These are phyloP conservation scores for Pandion haliaetus DNA, from an alignment of 2,113 vertebrate genomes.

Conservation along the genomic window DNA sequence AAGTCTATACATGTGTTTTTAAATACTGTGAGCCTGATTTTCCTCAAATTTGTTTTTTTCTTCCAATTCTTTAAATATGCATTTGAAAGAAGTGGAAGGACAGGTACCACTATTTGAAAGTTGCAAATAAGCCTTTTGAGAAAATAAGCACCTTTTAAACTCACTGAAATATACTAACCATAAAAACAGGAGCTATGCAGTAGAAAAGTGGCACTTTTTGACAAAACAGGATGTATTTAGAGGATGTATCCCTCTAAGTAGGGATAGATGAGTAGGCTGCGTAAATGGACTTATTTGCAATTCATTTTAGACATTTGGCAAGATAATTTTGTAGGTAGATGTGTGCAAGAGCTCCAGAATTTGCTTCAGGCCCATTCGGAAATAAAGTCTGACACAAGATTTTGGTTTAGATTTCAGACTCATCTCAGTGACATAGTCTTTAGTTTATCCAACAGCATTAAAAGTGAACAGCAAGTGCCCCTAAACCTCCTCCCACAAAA, in stretches of 20 bases:
- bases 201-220: background rate
- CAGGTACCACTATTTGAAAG: background rate
- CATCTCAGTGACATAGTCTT: background rate
- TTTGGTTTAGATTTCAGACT: constrained; percentile 4
- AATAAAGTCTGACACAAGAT: background rate
- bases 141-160: background rate
- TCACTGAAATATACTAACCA: background rate
- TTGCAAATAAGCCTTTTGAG: background rate
- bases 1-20: background rate
- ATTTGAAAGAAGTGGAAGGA: background rate
- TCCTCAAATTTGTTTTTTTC: background rate
- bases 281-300: background rate
- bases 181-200: background rate
- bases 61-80: background rate
- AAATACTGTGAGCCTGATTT: background rate
- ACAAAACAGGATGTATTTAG: background rate
- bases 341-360: background rate
- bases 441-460: background rate
- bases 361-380: background rate
- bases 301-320: background rate
- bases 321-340: background rate
- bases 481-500: background rate
- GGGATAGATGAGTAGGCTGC: background rate
- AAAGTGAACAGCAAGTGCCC: background rate
- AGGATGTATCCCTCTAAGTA: background rate